Evolutionary conservation across 2,888 invertebrate species (phyloP), one percentile per base, ranked within the genome.

Genomic region (Brachypalpus laphriformis): DNA sequence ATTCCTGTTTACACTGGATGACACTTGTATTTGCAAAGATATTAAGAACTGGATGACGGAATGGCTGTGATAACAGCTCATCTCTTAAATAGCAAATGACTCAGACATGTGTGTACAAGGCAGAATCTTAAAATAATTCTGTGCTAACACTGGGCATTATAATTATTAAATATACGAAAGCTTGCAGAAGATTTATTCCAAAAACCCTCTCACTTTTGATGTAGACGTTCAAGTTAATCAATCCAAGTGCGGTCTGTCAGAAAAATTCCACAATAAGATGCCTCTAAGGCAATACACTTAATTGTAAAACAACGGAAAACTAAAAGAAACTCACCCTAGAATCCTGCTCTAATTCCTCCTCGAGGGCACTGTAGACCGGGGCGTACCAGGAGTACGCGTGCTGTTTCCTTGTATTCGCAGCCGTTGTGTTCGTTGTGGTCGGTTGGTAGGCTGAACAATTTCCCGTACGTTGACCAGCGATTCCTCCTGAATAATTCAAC

Each of bases 321-420:
- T n/a, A n/a, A n/a, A n/a, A n/a, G 28, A 54, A 34, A 89, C 91
- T 90, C 85, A 92, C 92, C 90, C 90, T 90, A 88, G 91, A 92
- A 88, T 92, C 91, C 87, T 92, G 91, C 89, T 92, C 92, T 87
- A 91, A 90, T 89, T 92, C 92, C 90, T 92, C 92, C 89, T 91
- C 91, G 87, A 92, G 91, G 75, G 92, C 91, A 89, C 91, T 91
- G 70, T 92, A 92, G 49, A 92, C 91, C 37, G 92, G 91, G 87
- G 91, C 92, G 91, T 92, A 92, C 92, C 92, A 92, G 66, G 92
- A 92, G 90, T 92, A 91, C 88, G 92, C 90, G 88, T 91, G 90
- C 85, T 92, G 92, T 81, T 91, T 91, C 49, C 91, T 90, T 87
- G 89, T 89, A 87, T 89, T 88, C 77, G 89, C 88, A 87, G 89